A percentile compares a stretch with the other conserved stretches of the same genome.
These are phyloP conservation scores for Astreopora myriophthalma DNA, from an alignment of 64 coral and sea anemone species.

Conservation along the genomic window DNA sequence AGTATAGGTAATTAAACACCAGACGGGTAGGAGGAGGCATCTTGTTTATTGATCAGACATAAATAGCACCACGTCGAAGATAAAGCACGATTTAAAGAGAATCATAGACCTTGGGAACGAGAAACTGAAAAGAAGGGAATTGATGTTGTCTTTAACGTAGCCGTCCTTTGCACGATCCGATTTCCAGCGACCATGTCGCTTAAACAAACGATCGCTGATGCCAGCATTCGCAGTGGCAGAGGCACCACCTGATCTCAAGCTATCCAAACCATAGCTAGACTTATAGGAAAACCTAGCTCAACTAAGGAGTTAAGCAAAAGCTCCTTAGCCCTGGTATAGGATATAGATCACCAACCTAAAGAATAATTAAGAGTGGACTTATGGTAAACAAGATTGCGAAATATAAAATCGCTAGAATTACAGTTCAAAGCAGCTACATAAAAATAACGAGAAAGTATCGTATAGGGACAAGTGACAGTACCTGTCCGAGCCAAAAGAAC, in stretches of 20 bases:
- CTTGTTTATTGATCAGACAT: too few relatives aligned
- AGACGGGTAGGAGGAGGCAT: too few relatives aligned
- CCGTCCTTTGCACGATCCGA: constrained; percentile 25
- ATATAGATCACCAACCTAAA: background rate
- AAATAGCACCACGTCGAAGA: too few relatives aligned
- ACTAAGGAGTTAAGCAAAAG: constrained; percentile 1
- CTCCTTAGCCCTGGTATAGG: constrained; percentile 1
- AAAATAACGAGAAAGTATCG: constrained; percentile 2
- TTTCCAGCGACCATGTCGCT: background rate
- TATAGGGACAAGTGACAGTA: background rate
- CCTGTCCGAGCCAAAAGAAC: background rate
- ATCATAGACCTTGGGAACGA: background rate
- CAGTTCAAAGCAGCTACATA: background rate
- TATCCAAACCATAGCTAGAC: constrained; percentile 20
- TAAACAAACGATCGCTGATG: background rate
- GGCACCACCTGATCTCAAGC: constrained; percentile 5
- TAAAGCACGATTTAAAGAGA: background rate
- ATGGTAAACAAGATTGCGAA: background rate
- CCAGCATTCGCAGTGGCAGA: background rate
- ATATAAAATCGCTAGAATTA: constrained; percentile 1
- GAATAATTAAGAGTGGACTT: background rate
- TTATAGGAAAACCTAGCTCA: constrained; percentile 9
- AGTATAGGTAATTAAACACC: too few relatives aligned
- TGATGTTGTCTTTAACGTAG: constrained; percentile 8
- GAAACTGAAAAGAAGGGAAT: constrained; percentile 22